Evolutionary conservation across 2,113 vertebrate genomes (phyloP).

Genomic region (Scomber colias): DNA sequence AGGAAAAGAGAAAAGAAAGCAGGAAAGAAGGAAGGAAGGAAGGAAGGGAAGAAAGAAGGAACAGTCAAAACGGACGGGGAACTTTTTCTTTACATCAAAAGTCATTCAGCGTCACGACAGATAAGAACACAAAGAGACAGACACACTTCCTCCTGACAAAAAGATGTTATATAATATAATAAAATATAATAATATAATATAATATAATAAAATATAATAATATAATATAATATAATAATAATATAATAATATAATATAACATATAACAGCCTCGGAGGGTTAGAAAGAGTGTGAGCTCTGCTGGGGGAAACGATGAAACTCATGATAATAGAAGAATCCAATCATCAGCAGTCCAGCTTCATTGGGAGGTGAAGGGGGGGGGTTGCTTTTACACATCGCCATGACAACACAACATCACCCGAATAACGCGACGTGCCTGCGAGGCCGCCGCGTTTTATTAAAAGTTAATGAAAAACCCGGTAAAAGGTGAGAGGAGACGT

Average conservation of each 20-base stretch:
- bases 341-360: constrained; percentile 58
- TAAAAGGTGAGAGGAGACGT: neutral
- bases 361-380: neutral
- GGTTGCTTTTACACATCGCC: constrained; percentile 26
- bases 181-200: too few species aligned
- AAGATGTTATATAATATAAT: constrained; percentile 4
- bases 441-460: constrained; percentile 17
- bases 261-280: constrained; percentile 36
- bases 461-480: constrained; percentile 26
- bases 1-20: too few species aligned
- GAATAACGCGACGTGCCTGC: constrained; percentile 37
- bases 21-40: too few species aligned
- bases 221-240: too few species aligned
- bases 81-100: too few species aligned
- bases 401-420: constrained; percentile 39
- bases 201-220: too few species aligned
- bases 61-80: too few species aligned
- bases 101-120: neutral
- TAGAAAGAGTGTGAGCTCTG: constrained; percentile 28
- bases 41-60: too few species aligned
- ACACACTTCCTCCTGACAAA: constrained; percentile 29
- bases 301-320: constrained; percentile 44
- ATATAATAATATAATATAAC: too few species aligned
- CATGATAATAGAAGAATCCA: constrained; percentile 54
- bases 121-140: constrained; percentile 7